A percentile compares a stretch with the other conserved stretches of the same genome.
These are phyloP conservation scores for Nipponia nippon DNA, from an alignment of 2,113 vertebrate species.

Conservation along the genomic window DNA sequence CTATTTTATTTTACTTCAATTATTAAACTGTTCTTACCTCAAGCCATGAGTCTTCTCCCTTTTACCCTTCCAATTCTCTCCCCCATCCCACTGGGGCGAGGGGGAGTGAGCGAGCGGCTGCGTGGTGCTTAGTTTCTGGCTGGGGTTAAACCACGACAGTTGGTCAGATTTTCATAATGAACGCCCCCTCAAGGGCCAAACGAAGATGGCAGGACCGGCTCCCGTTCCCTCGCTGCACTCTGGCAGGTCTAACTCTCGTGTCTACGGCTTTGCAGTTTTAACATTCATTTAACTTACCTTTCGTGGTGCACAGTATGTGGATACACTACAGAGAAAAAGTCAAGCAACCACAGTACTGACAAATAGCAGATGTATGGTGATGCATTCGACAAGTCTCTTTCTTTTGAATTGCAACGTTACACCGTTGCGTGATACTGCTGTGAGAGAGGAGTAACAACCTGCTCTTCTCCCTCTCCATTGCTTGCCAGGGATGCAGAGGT, in stretches of 20 bases:
- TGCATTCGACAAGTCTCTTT: neutral
- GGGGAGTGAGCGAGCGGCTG: too few species aligned
- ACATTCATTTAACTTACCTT: neutral
- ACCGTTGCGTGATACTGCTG: neutral
- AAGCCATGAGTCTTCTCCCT: too few species aligned
- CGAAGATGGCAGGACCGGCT: neutral
- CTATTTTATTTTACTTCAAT: too few species aligned
- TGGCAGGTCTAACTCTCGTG: neutral
- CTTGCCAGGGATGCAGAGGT: neutral
- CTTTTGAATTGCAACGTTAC: neutral
- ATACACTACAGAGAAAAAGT: neutral
- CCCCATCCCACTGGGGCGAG: too few species aligned
- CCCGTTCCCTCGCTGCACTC: neutral
- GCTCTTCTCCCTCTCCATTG: neutral
- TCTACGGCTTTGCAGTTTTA: neutral
- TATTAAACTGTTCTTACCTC: too few species aligned
- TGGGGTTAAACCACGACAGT: too few species aligned
- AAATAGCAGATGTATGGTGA: neutral
- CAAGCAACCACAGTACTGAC: neutral
- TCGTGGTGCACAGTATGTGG: neutral
- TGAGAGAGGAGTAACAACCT: neutral
- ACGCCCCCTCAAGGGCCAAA: neutral
- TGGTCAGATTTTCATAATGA: neutral
- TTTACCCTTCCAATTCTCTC: too few species aligned
- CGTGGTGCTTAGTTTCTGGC: too few species aligned